Evolutionary conservation across 2,113 vertebrate species (phyloP).

Genomic region (Nicator chloris): DNA sequence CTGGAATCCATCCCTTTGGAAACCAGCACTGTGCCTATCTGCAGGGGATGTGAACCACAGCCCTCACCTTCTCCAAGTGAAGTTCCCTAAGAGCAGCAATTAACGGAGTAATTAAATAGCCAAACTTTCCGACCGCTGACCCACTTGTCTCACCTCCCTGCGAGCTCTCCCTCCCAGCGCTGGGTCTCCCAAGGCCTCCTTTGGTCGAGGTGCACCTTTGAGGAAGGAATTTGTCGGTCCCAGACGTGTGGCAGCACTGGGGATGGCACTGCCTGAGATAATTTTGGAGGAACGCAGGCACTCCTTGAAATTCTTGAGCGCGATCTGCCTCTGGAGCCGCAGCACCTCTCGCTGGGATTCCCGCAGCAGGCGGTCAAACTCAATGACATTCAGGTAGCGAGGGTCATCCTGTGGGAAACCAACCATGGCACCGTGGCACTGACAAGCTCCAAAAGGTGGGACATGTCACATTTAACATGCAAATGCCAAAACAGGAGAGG

Average conservation of each 20-base stretch:
- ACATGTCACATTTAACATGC: background rate
- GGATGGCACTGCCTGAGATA: background rate
- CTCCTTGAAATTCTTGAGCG: constrained; percentile 76
- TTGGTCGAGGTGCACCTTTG: background rate
- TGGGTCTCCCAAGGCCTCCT: background rate
- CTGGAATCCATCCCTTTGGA: rapidly evolving
- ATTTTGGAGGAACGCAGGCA: background rate
- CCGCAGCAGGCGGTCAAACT: constrained; percentile 86
- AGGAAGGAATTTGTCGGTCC: background rate
- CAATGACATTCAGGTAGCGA: constrained; percentile 68
- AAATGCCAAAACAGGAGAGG: background rate
- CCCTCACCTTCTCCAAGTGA: background rate
- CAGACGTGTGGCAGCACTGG: rapidly evolving
- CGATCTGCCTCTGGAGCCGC: constrained; percentile 92
- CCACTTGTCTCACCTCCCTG: constrained; percentile 42
- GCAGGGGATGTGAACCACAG: rapidly evolving
- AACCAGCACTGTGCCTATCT: background rate
- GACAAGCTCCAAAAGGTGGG: background rate
- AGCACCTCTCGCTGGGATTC: constrained; percentile 95
- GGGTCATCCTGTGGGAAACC: constrained; percentile 42
- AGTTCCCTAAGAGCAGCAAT: background rate
- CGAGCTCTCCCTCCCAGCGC: background rate
- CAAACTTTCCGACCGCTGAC: rapidly evolving
- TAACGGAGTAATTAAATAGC: background rate
- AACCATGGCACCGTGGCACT: rapidly evolving